Percentiles rank a stretch among this genome's conserved stretches.
Conservation (phyloP, 2,888 invertebrate species). For the Pocota personata region DNA sequence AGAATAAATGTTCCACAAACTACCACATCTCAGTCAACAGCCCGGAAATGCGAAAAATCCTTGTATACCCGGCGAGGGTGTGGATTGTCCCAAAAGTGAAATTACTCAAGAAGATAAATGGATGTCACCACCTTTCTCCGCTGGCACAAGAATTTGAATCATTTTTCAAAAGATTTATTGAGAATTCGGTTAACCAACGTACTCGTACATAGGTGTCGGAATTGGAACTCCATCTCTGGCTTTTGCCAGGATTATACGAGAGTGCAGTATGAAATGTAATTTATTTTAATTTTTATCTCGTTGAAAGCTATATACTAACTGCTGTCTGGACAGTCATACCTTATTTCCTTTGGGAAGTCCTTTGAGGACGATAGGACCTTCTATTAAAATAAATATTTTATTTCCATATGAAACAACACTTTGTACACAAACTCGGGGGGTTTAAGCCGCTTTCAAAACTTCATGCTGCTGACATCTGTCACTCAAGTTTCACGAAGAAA, state of each 20-base stretch:
- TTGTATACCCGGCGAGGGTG: constrained; percentile 21
- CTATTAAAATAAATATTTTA: neutral
- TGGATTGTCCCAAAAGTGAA: constrained; percentile 68
- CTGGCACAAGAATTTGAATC: constrained; percentile 70
- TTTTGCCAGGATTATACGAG: neutral
- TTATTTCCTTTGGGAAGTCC: constrained; percentile 4
- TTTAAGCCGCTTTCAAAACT: constrained; percentile 34
- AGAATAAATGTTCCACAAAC: neutral
- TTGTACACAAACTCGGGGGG: neutral
- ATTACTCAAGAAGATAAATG: constrained; percentile 74
- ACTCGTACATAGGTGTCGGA: constrained; percentile 35
- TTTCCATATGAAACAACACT: neutral
- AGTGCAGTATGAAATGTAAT: constrained; percentile 40
- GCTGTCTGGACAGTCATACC: constrained; percentile 9
- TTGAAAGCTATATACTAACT: constrained; percentile 55
- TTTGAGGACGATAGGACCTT: neutral
- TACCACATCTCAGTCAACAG: neutral
- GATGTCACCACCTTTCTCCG: constrained; percentile 69
- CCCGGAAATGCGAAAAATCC: constrained; percentile 11
- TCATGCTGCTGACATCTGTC: constrained; percentile 66
- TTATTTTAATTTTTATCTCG: constrained; percentile 61
- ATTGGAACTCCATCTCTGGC: neutral
- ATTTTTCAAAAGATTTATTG: constrained; percentile 73
- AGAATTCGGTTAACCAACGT: constrained; percentile 51
- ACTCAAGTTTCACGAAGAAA: constrained; percentile 42